Evolutionary conservation across 2,888 invertebrate species (phyloP), one percentile per base, ranked within the genome.

Genomic region (Calameuta pallipes): DNA sequence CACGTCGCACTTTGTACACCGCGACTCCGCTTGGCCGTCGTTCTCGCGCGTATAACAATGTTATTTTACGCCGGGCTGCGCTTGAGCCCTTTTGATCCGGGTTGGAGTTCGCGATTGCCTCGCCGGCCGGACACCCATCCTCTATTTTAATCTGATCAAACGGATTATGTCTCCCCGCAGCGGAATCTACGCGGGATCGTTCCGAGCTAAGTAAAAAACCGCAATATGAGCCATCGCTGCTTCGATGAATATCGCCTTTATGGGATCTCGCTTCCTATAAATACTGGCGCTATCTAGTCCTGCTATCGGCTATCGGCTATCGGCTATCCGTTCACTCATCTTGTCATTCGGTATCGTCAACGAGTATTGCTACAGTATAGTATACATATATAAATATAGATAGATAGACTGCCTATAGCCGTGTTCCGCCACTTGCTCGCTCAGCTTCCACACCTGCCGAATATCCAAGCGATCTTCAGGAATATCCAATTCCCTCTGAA

Each of bases 11-110:
- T 33, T 33, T 33, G 33, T 30, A 3, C 37, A 35, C 77, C 23
- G 68, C 69, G 41, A 75, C 78, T 77, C 70, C 76, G 79, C 78
- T 80, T 71, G 12, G 12, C 1, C 33, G 11, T 13, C 74, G 37
- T n/a, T 69, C 75, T 76, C 75, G 34, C 87, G 85, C 86, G 87
- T 87, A 85, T 87, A 86, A 89, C 91, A 91, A 91, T 90, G 91
- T 91, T 91, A 91, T 91, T 91, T 91, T 91, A 90, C 91, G 91
- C 89, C 88, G 88, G 86, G 89, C 84, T 91, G 90, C 88, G 87
- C 87, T 88, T 91, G 90, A 91, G 91, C 91, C 91, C 90, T 90
- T 91, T 91, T 91, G 89, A 90, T 89, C 90, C 90, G 87, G 88
- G 87, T 78, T 75, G 75, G 75, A 76, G 78, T 78, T 78, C 73